Conservation (phyloP, 2,797 vertebrate genomes). For the Sparidentex hasta region DNA sequence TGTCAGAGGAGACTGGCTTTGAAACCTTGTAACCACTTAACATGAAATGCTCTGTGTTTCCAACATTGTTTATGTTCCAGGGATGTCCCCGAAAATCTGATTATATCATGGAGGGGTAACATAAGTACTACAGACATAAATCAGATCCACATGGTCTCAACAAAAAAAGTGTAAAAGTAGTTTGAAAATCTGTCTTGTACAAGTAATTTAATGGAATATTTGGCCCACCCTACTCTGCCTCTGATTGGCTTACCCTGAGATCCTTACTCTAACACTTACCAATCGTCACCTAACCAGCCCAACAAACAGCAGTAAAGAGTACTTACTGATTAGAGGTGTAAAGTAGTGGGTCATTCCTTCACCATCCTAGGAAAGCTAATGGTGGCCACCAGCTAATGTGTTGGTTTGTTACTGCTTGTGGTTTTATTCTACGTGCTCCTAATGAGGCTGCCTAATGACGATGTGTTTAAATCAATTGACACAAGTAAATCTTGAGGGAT, state of each 20-base stretch:
- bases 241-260: no score
- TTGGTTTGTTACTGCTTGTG: neutral
- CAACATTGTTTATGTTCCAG: slow-evolving; percentile 9
- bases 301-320: no score
- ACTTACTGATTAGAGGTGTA: no score
- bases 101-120: slow-evolving; percentile 1
- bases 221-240: no score
- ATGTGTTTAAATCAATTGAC: neutral
- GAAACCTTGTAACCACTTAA: slow-evolving; percentile 30
- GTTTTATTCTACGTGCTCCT: neutral
- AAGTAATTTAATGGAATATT: neutral
- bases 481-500: slow-evolving; percentile 1
- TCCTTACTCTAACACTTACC: no score
- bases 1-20: slow-evolving; percentile 23
- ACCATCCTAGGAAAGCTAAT: no score
- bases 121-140: neutral
- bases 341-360: no score
- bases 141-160: neutral
- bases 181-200: neutral
- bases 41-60: neutral
- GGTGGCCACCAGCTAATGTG: neutral
- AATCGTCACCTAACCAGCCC: no score
- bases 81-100: slow-evolving; percentile 3
- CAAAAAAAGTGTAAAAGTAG: neutral
- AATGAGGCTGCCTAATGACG: neutral